A percentile compares a stretch with the other conserved stretches of the same genome.
Evolutionary conservation across 2,113 vertebrate genomes (phyloP).

Genomic region (Gambusia holbrooki): DNA sequence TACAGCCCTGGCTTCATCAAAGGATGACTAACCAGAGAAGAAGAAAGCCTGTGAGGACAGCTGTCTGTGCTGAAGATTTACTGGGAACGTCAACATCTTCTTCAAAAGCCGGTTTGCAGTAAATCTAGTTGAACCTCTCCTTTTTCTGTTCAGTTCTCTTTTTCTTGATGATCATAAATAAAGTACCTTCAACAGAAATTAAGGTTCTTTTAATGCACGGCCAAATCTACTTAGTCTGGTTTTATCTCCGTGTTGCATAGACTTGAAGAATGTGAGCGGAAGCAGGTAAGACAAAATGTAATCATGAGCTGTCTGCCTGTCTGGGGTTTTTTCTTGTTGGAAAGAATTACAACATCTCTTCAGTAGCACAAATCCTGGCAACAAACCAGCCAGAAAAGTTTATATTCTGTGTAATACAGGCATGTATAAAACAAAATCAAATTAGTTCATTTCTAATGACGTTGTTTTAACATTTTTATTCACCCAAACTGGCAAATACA

Average conservation of each 20-base stretch:
- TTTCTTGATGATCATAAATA: conserved; percentile 23
- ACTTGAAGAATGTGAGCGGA: conserved; percentile 15
- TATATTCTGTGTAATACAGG: neutral
- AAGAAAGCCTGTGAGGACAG: conserved; percentile 15
- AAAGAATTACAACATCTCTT: conserved; percentile 38
- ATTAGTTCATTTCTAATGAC: too few relatives aligned
- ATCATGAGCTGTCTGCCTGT: conserved; percentile 49
- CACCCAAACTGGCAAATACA: too few relatives aligned
- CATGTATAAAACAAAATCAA: too few relatives aligned
- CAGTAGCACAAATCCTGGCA: conserved; percentile 16
- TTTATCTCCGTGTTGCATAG: neutral
- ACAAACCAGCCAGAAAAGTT: neutral
- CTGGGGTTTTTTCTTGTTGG: conserved; percentile 30
- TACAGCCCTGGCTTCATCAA: conserved; percentile 36
- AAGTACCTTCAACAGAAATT: neutral
- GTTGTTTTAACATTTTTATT: too few relatives aligned
- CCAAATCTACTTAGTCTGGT: conserved; percentile 19
- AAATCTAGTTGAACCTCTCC: conserved; percentile 55
- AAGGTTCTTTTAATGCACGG: conserved; percentile 23
- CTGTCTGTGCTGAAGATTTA: conserved; percentile 51
- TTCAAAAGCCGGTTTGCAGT: conserved; percentile 52
- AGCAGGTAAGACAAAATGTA: conserved; percentile 48
- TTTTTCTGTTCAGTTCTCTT: conserved; percentile 61
- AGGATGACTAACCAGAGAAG: conserved; percentile 44
- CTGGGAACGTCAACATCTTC: conserved; percentile 49